Base-by-base conservation (phyloP, 1,140 invertebrate genomes). In the Bombus waltoni region DNA sequence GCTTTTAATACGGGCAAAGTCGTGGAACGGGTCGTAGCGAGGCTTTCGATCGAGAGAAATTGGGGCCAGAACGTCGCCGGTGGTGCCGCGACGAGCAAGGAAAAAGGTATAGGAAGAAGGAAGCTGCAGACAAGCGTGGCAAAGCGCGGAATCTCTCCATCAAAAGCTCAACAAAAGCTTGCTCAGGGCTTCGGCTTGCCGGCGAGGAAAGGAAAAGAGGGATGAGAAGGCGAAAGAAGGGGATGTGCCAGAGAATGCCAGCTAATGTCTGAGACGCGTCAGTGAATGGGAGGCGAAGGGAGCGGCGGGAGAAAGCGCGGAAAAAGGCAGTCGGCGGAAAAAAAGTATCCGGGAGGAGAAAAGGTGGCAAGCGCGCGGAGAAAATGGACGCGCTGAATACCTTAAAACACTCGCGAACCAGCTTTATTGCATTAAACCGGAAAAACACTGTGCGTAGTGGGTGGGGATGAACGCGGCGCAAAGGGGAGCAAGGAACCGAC, bases 61-160 rank as follows among this genome's bases (percentile, higher is more conserved):
- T 87, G 81, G 88, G 77, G 86, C 47, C 66, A 68, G 76, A 76
- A 68, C 89, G 86, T 77, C 66, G 82, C 75, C 87, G 83, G 70
- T 78, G 78, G 79, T 83, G 88, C 88, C 53, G 42, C 81, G 81
- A 87, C 40, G 62, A 77, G 40, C 53, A 38, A 80, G 74, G 71
- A 65, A 65, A 28, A 76, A 72, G 66, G 38, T 9, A 72, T 40
- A 59, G 53, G 80, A 88, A 53, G 83, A 87, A 73, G 81, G 86
- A 80, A 88, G 85, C 89, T 85, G 44, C 81, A 89, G 89, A 90
- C 89, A 89, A 90, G 86, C 87, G 83, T 86, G 83, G 89, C 88
- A 90, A 90, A 91, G 87, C 89, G 87, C 87, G 89, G 87, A 89
- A 91, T 91, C 90, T 90, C 90, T 91, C 90, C 90, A 91, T 91